Conservation (phyloP, 1,140 invertebrate genomes). For the Galleria mellonella region DNA sequence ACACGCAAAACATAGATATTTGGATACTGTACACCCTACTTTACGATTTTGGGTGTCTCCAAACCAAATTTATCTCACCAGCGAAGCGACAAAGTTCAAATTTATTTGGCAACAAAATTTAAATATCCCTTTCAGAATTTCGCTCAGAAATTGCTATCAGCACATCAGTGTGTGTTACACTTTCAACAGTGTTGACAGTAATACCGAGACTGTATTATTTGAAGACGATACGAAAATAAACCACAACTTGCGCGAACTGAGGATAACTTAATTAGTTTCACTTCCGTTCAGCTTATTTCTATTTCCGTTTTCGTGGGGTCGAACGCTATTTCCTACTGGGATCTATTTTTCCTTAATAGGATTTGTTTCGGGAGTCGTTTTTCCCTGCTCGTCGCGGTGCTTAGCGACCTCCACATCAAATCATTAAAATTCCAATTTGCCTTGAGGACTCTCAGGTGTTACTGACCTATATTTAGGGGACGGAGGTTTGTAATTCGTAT, state of each 20-base stretch:
- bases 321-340: constrained; percentile 49
- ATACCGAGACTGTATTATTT: constrained; percentile 57
- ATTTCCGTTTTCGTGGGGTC: constrained; percentile 64
- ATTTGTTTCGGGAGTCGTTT: constrained; percentile 36
- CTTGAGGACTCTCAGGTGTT: constrained; percentile 13
- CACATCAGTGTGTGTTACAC: constrained; percentile 54
- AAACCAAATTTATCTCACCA: constrained; percentile 1
- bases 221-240: constrained; percentile 60
- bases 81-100: constrained; percentile 20
- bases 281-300: constrained; percentile 69
- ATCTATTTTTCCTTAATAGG: constrained; percentile 65
- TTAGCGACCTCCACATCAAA: constrained; percentile 19
- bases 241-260: constrained; percentile 50
- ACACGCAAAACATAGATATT: constrained; percentile 68
- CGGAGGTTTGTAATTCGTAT: background rate
- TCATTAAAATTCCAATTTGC: constrained; percentile 35
- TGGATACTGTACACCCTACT: constrained; percentile 49
- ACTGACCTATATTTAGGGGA: constrained; percentile 8
- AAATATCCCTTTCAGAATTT: constrained; percentile 48
- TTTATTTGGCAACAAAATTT: constrained; percentile 16
- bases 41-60: constrained; percentile 15
- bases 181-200: constrained; percentile 57
- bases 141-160: constrained; percentile 54
- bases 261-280: constrained; percentile 73
- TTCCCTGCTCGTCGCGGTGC: constrained; percentile 18